Conservation (phyloP, 2,113 vertebrate genomes). For the Hucho hucho region DNA sequence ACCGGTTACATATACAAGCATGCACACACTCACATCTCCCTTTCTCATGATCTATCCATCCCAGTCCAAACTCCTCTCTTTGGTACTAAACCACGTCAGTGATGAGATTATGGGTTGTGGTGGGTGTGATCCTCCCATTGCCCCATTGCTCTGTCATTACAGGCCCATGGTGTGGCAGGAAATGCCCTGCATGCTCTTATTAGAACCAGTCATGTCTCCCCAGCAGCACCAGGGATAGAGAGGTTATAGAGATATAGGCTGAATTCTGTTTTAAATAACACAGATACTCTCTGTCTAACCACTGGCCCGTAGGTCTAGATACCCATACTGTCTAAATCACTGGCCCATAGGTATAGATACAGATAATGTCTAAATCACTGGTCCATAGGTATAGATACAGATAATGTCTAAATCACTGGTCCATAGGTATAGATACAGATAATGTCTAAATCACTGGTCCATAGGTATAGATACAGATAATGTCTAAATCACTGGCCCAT, state of each 20-base stretch:
- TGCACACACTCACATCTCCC: slow-evolving; percentile 2
- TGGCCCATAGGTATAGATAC: too few relatives aligned
- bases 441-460: too few relatives aligned
- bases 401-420: too few relatives aligned
- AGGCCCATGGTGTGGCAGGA: not conserved
- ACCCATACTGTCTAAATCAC: too few relatives aligned
- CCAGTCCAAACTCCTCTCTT: not conserved
- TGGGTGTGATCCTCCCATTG: not conserved
- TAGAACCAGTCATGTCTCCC: not conserved
- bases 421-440: too few relatives aligned
- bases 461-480: too few relatives aligned
- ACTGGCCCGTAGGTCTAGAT: too few relatives aligned
- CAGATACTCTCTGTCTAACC: not conserved
- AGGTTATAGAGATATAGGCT: not conserved
- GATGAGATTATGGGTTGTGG: not conserved
- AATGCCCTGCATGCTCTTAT: not conserved
- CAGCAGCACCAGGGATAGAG: not conserved
- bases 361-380: too few relatives aligned
- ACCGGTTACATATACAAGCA: too few relatives aligned
- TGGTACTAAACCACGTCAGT: not conserved
- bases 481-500: too few relatives aligned
- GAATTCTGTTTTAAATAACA: not conserved
- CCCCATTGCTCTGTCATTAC: slow-evolving; percentile 1
- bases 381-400: too few relatives aligned
- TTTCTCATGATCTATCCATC: not conserved